Conservation (phyloP, 2,113 vertebrate genomes). For the Cinclus mexicanus region DNA sequence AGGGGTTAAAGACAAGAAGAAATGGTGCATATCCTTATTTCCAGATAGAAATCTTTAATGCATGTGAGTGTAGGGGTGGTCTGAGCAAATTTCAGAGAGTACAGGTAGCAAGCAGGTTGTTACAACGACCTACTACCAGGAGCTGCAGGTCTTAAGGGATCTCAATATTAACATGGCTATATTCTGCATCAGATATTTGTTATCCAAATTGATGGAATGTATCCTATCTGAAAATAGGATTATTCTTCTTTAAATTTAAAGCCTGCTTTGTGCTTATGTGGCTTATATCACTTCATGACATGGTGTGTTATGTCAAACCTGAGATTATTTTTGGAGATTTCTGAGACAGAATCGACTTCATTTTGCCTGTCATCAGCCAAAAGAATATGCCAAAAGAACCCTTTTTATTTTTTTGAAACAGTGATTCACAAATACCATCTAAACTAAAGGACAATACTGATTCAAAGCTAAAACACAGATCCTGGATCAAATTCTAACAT, state of each 20-base stretch:
- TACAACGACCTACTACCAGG: background rate
- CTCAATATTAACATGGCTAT: background rate
- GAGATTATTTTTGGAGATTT: constrained; percentile 68
- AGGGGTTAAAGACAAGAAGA: constrained; percentile 20
- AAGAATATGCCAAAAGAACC: constrained; percentile 57
- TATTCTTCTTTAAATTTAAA: constrained; percentile 65
- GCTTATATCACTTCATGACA: constrained; percentile 62
- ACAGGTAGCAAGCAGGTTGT: background rate
- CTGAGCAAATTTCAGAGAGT: background rate
- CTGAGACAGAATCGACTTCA: constrained; percentile 52
- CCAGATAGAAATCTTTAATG: background rate
- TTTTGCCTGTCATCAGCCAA: constrained; percentile 63
- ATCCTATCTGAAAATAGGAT: constrained; percentile 58
- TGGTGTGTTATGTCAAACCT: constrained; percentile 53
- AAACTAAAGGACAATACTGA: constrained; percentile 34
- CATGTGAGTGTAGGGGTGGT: background rate
- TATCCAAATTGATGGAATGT: constrained; percentile 61
- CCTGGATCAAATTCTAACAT: constrained; percentile 46
- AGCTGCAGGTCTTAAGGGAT: background rate
- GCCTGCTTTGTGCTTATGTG: constrained; percentile 52
- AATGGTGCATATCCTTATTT: background rate
- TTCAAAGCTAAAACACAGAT: constrained; percentile 34
- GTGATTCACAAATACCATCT: constrained; percentile 47
- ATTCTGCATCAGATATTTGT: constrained; percentile 57
- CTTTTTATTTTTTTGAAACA: constrained; percentile 9